Base-by-base conservation (phyloP, 2,797 vertebrate genomes). In the Lates japonicus region DNA sequence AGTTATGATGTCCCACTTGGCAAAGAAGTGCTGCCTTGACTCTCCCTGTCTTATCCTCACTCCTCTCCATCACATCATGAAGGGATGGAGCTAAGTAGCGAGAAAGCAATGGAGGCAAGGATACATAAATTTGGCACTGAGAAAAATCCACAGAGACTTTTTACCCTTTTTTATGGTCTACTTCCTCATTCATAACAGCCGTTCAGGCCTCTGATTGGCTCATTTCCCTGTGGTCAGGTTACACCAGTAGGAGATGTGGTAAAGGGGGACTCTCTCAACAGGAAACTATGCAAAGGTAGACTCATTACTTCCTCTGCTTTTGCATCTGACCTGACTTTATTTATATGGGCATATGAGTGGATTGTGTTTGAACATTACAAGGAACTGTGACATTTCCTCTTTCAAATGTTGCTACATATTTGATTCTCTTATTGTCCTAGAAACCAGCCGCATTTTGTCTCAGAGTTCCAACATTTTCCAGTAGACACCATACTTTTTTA, bases 241-340 rank as follows among this genome's bases (percentile, higher is more conserved):
- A 60, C 73, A 72, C 25, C 33, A 72, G 70, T 19, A 54, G 63
- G 31, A 60, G 10, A 79, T 91, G 81, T 84, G 85, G 84, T 81
- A 76, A 89, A 76, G 13, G 0, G 8, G 55, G 70, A 63, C 4
- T 80, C 60, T 88, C 74, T 66, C 68, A 91, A 86, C 57, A 83
- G 89, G 88, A 93, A 85, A 57, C 91, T 59, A 82, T 78, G 92
- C 69, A 90, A 90, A 85, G 12, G 1, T 37, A 6, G 25, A 62
- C 22, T 72, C 22, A 55, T 29, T 29, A 82, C 79, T 83, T 92
- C 78, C 71, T 73, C 78, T 79, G 17, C 16, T 68, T 49, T 33
- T 37, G 7, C 33, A 42, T 52, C 14, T 22, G n/a, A 31, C 49
- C 44, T 51, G 7, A 25, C 13, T 63, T 42, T 44, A 13, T 46